phyloP scores from a whole-genome alignment of 2,113 vertebrate genomes.

The Lagopus leucura region DNA sequence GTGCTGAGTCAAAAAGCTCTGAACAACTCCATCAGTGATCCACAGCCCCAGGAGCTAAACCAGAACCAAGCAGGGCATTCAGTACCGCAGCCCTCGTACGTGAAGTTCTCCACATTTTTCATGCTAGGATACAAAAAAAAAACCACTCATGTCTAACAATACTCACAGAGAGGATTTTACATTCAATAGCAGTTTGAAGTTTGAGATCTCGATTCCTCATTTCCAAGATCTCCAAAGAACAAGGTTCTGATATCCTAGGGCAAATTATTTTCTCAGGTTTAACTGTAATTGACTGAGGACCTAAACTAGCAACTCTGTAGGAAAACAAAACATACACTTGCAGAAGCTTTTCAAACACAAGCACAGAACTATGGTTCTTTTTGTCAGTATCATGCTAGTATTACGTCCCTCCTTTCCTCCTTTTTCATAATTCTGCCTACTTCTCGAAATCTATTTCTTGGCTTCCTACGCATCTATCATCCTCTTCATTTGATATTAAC shows the following conservation, averaged over 20 bases:
- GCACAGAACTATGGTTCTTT: neutral
- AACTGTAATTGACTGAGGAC: neutral
- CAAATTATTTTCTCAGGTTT: neutral
- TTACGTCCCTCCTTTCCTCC: neutral
- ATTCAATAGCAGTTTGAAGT: neutral
- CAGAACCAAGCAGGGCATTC: neutral
- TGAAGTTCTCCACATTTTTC: neutral
- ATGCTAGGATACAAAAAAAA: neutral
- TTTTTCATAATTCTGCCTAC: neutral
- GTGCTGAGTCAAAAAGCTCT: neutral
- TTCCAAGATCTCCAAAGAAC: neutral
- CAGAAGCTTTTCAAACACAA: neutral
- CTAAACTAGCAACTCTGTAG: neutral
- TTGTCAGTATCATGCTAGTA: neutral
- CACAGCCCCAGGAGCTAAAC: neutral
- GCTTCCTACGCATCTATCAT: neutral
- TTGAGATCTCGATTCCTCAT: neutral
- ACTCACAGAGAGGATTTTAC: neutral
- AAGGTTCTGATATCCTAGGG: neutral
- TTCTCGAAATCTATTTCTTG: neutral
- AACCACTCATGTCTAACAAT: neutral
- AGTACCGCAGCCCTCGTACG: fast-evolving
- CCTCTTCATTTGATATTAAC: neutral
- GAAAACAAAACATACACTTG: neutral
- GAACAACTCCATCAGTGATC: neutral